Percentiles rank a stretch among this genome's conserved stretches.
Conservation (phyloP, 2,113 vertebrate genomes). For the Trochalopteron elliotii region DNA sequence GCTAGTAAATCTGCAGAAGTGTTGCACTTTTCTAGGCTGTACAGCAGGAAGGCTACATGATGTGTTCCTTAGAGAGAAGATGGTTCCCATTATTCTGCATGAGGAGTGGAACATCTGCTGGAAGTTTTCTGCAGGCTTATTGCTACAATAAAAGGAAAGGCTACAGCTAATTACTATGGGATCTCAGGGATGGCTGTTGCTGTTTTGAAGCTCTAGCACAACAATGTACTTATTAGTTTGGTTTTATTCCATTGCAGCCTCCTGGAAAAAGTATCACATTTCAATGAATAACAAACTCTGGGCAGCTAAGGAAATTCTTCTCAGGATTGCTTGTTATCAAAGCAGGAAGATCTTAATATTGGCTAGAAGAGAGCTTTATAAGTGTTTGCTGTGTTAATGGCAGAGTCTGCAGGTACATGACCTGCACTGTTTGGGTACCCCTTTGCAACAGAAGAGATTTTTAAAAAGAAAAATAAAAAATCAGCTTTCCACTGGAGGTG, state of each 20-base stretch:
- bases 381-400: not conserved
- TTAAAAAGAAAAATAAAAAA: not conserved
- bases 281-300: not conserved
- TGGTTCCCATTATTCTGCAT: not conserved
- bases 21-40: not conserved
- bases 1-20: not conserved
- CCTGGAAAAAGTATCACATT: not conserved
- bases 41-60: not conserved
- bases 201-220: not conserved
- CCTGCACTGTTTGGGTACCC: not conserved
- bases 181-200: not conserved
- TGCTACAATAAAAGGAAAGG: not conserved
- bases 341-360: not conserved
- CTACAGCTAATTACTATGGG: constrained; percentile 17
- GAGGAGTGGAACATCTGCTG: constrained; percentile 17
- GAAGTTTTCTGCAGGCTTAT: not conserved
- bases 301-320: not conserved
- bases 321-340: not conserved
- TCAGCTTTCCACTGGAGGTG: not conserved
- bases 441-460: not conserved
- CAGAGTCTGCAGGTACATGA: not conserved
- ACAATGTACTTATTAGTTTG: not conserved
- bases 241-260: not conserved
- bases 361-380: not conserved
- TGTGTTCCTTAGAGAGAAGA: not conserved